phyloP scores from a whole-genome alignment of 2,888 invertebrate species.

The Rhogogaster chlorosoma region DNA sequence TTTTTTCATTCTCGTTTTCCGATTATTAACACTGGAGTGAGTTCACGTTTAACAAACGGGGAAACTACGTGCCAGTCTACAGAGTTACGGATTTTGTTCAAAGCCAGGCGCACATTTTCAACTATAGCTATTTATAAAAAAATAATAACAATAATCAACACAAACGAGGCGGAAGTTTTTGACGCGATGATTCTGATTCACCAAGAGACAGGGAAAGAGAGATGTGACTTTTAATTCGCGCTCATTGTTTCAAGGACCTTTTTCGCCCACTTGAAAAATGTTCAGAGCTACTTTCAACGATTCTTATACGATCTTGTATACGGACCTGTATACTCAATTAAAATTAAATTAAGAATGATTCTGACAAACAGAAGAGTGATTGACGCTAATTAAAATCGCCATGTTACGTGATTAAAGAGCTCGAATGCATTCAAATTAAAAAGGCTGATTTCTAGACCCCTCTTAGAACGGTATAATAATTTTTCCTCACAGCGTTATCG shows the following conservation, averaged over 20 bases:
- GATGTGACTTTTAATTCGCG: neutral
- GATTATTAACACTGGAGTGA: neutral
- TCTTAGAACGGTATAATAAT: neutral
- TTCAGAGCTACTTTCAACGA: neutral
- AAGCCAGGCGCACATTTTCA: neutral
- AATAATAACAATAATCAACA: slow-evolving; percentile 1
- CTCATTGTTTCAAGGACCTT: neutral
- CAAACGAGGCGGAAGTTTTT: neutral
- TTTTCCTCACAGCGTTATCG: neutral
- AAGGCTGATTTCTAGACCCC: neutral
- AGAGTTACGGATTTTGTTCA: neutral
- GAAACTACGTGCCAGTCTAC: neutral
- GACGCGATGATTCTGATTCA: neutral
- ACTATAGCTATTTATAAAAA: neutral
- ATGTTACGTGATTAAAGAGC: neutral
- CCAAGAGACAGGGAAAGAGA: neutral
- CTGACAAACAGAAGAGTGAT: neutral
- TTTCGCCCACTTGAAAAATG: neutral
- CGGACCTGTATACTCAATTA: neutral
- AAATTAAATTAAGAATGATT: neutral
- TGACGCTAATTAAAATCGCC: neutral
- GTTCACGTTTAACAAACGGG: neutral
- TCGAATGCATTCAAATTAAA: neutral
- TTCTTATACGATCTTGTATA: neutral
- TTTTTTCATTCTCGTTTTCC: neutral